Evolutionary conservation across 2,888 invertebrate genomes (phyloP).

Genomic region (Caenorhabditis imperialis): DNA sequence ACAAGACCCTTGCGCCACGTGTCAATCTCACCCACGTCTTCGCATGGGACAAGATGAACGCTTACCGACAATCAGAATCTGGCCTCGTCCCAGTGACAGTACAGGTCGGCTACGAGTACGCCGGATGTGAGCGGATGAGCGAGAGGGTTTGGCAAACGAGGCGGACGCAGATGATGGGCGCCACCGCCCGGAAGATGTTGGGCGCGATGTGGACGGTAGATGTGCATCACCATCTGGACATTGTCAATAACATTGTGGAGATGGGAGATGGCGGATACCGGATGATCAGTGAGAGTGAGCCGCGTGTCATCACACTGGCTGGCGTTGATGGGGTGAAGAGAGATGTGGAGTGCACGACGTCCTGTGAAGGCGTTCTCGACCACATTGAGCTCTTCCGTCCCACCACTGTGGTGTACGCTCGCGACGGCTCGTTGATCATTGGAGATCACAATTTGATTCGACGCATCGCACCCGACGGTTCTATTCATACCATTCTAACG

Average conservation of each 20-base stretch:
- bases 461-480: conserved; percentile 84
- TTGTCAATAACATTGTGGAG: conserved; percentile 96
- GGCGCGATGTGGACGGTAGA: conserved; percentile 91
- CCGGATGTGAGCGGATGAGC: conserved; percentile 89
- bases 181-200: conserved; percentile 49
- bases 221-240: conserved; percentile 98
- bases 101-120: conserved; percentile 87
- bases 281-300: conserved; percentile 78
- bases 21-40: conserved; percentile 91
- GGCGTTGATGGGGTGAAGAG: conserved; percentile 49
- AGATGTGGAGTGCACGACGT: conserved; percentile 49
- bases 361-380: conserved; percentile 27
- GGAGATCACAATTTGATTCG: conserved; percentile 77
- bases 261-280: conserved; percentile 96
- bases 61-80: conserved; percentile 97
- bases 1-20: conserved; percentile 48
- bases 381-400: conserved; percentile 85
- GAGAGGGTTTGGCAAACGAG: conserved; percentile 93
- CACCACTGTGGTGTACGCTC: conserved; percentile 84
- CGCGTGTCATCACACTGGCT: conserved; percentile 36
- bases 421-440: conserved; percentile 90
- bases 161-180: conserved; percentile 85
- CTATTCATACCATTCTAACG: conserved; percentile 52
- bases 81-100: conserved; percentile 81
- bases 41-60: conserved; percentile 97